Evolutionary conservation across 37 sponge, comb jelly and placozoan genomes (phyloP), one percentile per base, ranked within the genome.

Genomic region (Tethya wilhelma): DNA sequence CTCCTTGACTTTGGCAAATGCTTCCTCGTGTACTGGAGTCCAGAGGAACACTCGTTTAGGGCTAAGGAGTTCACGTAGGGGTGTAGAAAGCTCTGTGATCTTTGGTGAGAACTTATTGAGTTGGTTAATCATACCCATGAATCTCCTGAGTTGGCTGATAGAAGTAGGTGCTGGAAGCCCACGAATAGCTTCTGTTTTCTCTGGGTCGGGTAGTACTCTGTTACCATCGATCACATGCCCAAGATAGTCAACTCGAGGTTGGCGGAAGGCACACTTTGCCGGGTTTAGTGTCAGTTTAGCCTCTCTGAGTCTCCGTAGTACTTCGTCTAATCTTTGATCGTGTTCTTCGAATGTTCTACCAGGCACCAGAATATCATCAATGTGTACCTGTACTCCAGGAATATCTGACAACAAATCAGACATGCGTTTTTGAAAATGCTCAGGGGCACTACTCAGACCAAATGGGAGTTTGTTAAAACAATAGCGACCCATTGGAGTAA

Each of bases 81-180:
- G 86, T 25, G 71, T 44, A 2, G 66, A 71, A 1, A 71, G 8
- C 19, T 78, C 72, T 25, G 81, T 75, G 25, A 79, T 8, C 25
- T 82, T 64, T 17, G 77, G 82, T 26, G 67, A 49, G 55, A 79
- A 67, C 38, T 73, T 87, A 37, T 75, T 71, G 25, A 81, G 64
- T 38, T 87, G 81, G 39, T 79, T 87, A 28, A 69, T 62, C 82
- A 81, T 81, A 0, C 88, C 88, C 67, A 87, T 28, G 39, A 87
- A 80, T 26, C 82, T 22, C 20, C 75, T 28, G 22, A 80, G 31
- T 59, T 74, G 81, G 26, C 65, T 64, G 23, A 59, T 17, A 0
- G 29, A 62, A 2, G 34, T 43, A 28, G 87, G 87, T 28, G 28
- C 23, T 22, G 62, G 44, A 76, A 81, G 75, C 0, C 62, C 42